Percentiles rank a stretch among this genome's conserved stretches.
These are phyloP conservation scores for Pyralis farinalis DNA, from an alignment of 2,888 invertebrate genomes.

Conservation along the genomic window DNA sequence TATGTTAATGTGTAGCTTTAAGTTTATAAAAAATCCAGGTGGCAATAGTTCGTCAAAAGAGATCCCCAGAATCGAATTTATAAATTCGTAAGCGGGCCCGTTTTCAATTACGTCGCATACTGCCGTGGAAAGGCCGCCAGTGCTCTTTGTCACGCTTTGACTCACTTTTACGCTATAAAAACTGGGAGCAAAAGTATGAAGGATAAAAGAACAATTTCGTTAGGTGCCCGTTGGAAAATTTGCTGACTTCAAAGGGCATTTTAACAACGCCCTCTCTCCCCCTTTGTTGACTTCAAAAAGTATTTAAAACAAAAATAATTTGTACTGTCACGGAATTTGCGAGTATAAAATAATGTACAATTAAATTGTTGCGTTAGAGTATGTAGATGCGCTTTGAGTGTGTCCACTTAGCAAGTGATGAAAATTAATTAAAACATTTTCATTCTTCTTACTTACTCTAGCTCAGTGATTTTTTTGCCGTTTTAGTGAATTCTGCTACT, in stretches of 20 bases:
- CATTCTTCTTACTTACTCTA: too few relatives aligned
- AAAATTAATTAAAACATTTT: background rate
- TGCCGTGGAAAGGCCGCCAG: slow-evolving; percentile 42
- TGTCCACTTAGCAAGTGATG: background rate
- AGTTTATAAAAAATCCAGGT: too few relatives aligned
- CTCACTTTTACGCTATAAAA: slow-evolving; percentile 52
- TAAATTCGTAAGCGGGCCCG: slow-evolving; percentile 20
- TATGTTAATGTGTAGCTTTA: too few relatives aligned
- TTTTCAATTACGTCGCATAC: slow-evolving; percentile 34
- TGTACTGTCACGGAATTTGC: slow-evolving; percentile 11
- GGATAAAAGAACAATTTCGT: slow-evolving; percentile 75
- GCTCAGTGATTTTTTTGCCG: too few relatives aligned
- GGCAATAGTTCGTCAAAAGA: slow-evolving; percentile 5
- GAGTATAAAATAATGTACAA: slow-evolving; percentile 2
- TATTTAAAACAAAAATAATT: slow-evolving; percentile 43
- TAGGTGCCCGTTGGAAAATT: slow-evolving; percentile 70
- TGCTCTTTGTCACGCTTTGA: slow-evolving; percentile 58
- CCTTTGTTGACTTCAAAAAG: slow-evolving; percentile 63
- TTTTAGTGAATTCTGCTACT: too few relatives aligned
- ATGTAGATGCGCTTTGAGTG: background rate
- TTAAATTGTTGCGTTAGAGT: slow-evolving; percentile 2
- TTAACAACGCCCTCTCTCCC: slow-evolving; percentile 62
- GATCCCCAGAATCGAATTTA: slow-evolving; percentile 13
- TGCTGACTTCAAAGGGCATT: slow-evolving; percentile 72
- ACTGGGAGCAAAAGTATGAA: slow-evolving; percentile 56